Conservation (phyloP, 1,140 invertebrate genomes). For the Bombus consobrinus region DNA sequence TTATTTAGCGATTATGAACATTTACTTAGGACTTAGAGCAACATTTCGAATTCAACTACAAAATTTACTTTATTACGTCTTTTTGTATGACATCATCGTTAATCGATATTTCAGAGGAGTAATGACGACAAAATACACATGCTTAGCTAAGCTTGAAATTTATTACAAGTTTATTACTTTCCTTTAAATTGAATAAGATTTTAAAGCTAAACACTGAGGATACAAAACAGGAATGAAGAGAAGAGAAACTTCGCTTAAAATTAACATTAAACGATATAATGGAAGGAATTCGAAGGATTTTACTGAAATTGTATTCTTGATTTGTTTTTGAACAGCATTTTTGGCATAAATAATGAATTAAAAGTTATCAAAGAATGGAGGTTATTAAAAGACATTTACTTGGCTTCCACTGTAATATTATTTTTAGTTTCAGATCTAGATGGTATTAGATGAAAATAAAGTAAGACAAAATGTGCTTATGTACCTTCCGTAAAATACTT, state of each 20-base stretch:
- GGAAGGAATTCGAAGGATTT: background rate
- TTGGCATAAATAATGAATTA: constrained; percentile 15
- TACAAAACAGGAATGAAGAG: background rate
- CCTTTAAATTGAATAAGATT: background rate
- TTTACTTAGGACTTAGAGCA: background rate
- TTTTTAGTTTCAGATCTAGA: constrained; percentile 56
- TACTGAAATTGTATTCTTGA: background rate
- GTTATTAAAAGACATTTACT: constrained; percentile 63
- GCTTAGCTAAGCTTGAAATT: constrained; percentile 28
- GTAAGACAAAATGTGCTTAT: constrained; percentile 1
- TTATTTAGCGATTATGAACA: background rate
- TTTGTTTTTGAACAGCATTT: background rate
- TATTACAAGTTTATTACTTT: background rate
- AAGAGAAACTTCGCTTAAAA: background rate
- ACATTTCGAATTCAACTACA: background rate
- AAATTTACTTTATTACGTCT: constrained; percentile 13
- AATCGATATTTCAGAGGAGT: constrained; percentile 20
- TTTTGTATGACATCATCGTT: constrained; percentile 10
- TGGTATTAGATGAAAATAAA: constrained; percentile 51
- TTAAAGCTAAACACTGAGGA: background rate
- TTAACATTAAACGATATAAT: background rate
- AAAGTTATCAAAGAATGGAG: constrained; percentile 54
- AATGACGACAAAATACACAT: constrained; percentile 47
- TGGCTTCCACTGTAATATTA: constrained; percentile 53
- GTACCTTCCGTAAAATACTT: background rate